Evolutionary conservation across 2,797 vertebrate genomes (phyloP).

Genomic region (Enteromius viviparus): DNA sequence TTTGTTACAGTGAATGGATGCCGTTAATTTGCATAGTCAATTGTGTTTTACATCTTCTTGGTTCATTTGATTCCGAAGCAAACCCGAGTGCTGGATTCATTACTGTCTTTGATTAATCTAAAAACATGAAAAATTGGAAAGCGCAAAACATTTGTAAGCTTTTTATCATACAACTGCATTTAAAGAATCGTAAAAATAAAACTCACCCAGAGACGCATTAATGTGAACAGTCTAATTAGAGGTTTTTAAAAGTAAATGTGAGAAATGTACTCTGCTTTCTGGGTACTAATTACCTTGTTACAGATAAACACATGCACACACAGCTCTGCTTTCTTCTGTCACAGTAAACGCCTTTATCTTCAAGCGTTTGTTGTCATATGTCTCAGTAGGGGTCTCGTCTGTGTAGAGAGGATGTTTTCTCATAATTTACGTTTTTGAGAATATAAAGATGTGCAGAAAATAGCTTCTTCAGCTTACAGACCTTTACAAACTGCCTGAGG

Average conservation of each 20-base stretch:
- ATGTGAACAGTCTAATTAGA: conserved; percentile 56
- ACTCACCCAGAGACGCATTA: conserved; percentile 41
- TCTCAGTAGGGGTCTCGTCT: conserved; percentile 35
- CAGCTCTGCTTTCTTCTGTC: conserved; percentile 33
- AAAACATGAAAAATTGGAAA: conserved; percentile 7
- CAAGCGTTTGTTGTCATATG: conserved; percentile 22
- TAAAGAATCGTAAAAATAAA: background rate
- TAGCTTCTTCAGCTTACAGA: background rate
- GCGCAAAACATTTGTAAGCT: background rate
- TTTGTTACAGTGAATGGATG: conserved; percentile 27
- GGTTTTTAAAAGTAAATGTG: conserved; percentile 15
- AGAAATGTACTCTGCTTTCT: conserved; percentile 12
- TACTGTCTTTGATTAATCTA: conserved; percentile 39
- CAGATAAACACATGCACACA: conserved; percentile 39
- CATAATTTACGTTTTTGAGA: conserved; percentile 16
- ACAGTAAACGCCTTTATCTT: conserved; percentile 40
- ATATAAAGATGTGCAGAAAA: conserved; percentile 4
- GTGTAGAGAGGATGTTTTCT: conserved; percentile 38
- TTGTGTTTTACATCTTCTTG: conserved; percentile 21
- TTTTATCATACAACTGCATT: background rate
- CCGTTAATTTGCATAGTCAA: conserved; percentile 39
- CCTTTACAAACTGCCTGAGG: conserved; percentile 23
- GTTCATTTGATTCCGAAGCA: conserved; percentile 30
- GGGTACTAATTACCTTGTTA: conserved; percentile 44
- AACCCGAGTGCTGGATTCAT: conserved; percentile 8